These are phyloP conservation scores for Tetramorium simillimum DNA, from an alignment of 1,140 invertebrate species.

Conservation along the genomic window DNA sequence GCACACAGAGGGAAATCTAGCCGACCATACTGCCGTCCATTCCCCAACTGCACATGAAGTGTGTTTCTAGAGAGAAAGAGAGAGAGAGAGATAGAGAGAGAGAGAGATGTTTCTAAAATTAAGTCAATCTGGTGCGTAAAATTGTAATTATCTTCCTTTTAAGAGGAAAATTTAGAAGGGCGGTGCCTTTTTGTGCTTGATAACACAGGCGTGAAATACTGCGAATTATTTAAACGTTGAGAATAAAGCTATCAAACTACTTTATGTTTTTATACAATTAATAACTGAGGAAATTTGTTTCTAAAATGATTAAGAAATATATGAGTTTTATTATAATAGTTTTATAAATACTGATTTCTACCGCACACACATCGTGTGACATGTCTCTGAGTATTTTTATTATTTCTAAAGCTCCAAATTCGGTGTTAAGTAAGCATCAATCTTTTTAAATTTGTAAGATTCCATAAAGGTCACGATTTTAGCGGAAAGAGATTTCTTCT, in stretches of 20 bases:
- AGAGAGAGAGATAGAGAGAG: background rate
- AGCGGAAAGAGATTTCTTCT: constrained; percentile 12
- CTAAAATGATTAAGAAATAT: background rate
- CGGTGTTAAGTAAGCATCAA: background rate
- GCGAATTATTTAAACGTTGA: background rate
- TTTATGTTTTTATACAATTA: background rate
- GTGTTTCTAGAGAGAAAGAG: background rate
- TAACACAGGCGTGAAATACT: background rate
- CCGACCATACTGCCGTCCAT: constrained; percentile 34
- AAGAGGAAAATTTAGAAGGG: background rate
- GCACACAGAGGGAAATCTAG: constrained; percentile 49
- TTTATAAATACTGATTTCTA: background rate
- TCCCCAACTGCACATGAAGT: constrained; percentile 27
- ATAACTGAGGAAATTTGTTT: background rate
- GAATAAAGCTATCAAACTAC: background rate
- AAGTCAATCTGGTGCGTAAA: constrained; percentile 34
- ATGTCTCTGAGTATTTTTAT: background rate
- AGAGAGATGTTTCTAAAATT: constrained; percentile 10
- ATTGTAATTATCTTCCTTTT: constrained; percentile 39
- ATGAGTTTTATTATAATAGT: background rate
- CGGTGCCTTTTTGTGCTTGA: background rate
- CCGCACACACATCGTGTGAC: background rate
- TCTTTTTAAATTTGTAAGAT: background rate
- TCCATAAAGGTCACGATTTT: constrained; percentile 5
- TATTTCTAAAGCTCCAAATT: background rate